Conservation (phyloP, 2,113 vertebrate genomes). For the Alces alces region DNA sequence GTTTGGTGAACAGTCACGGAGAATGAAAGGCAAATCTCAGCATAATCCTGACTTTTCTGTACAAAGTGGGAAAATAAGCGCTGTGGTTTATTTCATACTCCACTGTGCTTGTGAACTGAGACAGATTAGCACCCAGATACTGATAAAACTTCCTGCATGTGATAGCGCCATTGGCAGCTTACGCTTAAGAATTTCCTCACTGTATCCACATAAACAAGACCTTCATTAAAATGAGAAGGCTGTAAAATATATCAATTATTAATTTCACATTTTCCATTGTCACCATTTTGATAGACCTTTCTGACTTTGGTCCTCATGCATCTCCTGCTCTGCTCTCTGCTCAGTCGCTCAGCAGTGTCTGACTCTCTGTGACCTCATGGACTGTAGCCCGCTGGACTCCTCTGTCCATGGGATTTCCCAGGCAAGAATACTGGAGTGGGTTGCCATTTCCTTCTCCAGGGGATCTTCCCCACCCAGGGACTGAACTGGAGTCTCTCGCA, state of each 20-base stretch:
- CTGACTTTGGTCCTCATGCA: not conserved
- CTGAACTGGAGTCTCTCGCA: not conserved
- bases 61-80: conserved; percentile 62
- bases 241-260: not conserved
- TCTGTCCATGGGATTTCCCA: not conserved
- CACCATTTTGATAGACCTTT: not conserved
- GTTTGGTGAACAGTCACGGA: conserved; percentile 66
- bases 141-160: conserved; percentile 62
- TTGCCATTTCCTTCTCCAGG: not conserved
- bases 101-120: conserved; percentile 54
- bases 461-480: not conserved
- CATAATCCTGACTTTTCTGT: conserved; percentile 65
- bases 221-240: conserved; percentile 44
- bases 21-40: conserved; percentile 68
- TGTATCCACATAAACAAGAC: conserved; percentile 57
- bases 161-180: not conserved
- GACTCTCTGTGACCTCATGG: rapidly evolving
- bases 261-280: not conserved
- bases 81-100: conserved; percentile 52
- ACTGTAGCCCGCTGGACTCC: rapidly evolving
- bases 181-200: conserved; percentile 61
- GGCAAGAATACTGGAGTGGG: not conserved
- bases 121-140: conserved; percentile 67
- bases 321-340: not conserved
- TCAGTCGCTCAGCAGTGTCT: not conserved